phyloP scores from a whole-genome alignment of 2,113 vertebrate species.

The Corythornis madagascariensis region DNA sequence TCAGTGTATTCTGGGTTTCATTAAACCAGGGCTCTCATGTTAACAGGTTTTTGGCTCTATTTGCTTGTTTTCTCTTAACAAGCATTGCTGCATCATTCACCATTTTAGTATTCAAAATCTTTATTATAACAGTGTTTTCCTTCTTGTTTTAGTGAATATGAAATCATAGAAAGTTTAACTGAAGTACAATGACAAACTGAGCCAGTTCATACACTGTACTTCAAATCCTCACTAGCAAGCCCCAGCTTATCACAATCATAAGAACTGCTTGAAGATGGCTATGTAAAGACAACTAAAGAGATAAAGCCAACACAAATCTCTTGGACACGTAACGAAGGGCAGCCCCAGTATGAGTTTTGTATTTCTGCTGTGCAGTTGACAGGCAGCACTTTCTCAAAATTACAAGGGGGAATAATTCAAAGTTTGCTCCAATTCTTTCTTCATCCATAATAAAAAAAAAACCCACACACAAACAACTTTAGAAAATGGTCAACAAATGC shows the following conservation, averaged over 20 bases:
- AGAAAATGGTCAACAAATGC: neutral
- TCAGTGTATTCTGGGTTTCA: neutral
- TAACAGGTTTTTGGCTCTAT: neutral
- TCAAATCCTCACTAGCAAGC: neutral
- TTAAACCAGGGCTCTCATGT: neutral
- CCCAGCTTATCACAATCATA: neutral
- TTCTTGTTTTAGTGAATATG: neutral
- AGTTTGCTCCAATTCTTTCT: neutral
- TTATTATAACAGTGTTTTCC: neutral
- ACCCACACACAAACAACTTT: neutral
- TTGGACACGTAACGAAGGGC: neutral
- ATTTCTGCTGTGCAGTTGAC: neutral
- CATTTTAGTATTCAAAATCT: neutral
- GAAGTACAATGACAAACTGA: neutral
- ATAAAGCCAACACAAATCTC: neutral
- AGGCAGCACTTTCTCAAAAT: neutral
- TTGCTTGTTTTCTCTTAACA: neutral
- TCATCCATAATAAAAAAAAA: neutral
- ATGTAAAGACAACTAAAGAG: neutral
- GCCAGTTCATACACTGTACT: neutral
- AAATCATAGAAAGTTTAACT: neutral
- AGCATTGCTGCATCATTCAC: neutral
- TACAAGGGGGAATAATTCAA: neutral
- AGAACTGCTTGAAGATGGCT: neutral
- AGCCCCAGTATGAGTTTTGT: neutral